Percentiles rank a stretch among this genome's conserved stretches.
These are phyloP conservation scores for Arrhamphus sclerolepis DNA, from an alignment of 2,797 vertebrate genomes.

Conservation along the genomic window DNA sequence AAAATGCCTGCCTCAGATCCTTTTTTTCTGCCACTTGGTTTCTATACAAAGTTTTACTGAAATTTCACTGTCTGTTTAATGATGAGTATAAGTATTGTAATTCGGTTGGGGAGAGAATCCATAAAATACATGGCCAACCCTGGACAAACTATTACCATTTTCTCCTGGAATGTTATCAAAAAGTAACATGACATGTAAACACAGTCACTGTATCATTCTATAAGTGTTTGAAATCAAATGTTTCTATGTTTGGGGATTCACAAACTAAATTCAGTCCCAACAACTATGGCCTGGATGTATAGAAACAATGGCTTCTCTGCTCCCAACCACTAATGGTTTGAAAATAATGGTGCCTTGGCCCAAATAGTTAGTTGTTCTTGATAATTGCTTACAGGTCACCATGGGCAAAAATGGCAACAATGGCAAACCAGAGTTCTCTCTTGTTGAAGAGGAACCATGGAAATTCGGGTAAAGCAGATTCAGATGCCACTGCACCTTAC, in stretches of 20 bases:
- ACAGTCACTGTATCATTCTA: conserved; percentile 17
- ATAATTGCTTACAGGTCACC: conserved; percentile 96
- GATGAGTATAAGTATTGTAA: conserved; percentile 49
- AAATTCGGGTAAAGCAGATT: conserved; percentile 89
- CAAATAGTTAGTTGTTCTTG: conserved; percentile 85
- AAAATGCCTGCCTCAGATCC: conserved; percentile 43
- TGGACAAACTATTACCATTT: conserved; percentile 23
- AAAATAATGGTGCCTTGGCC: conserved; percentile 78
- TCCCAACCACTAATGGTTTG: conserved; percentile 58
- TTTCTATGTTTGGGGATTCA: conserved; percentile 17
- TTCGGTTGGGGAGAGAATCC: conserved; percentile 85
- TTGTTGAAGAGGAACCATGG: conserved; percentile 95
- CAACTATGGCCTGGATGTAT: conserved; percentile 44
- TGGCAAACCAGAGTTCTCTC: conserved; percentile 87
- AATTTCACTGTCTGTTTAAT: conserved; percentile 46
- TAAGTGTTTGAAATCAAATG: conserved; percentile 17
- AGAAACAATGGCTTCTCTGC: conserved; percentile 74
- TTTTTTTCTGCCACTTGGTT: conserved; percentile 28
- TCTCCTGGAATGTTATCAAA: conserved; percentile 28
- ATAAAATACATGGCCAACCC: conserved; percentile 78
- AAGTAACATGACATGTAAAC: conserved; percentile 20
- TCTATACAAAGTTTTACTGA: conserved; percentile 26
- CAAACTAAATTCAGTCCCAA: conserved; percentile 13
- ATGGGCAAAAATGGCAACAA: conserved; percentile 94
- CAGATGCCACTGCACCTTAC: conserved; percentile 82